Base-by-base conservation (phyloP, 2,888 invertebrate species). In the Cistogaster globosa region DNA sequence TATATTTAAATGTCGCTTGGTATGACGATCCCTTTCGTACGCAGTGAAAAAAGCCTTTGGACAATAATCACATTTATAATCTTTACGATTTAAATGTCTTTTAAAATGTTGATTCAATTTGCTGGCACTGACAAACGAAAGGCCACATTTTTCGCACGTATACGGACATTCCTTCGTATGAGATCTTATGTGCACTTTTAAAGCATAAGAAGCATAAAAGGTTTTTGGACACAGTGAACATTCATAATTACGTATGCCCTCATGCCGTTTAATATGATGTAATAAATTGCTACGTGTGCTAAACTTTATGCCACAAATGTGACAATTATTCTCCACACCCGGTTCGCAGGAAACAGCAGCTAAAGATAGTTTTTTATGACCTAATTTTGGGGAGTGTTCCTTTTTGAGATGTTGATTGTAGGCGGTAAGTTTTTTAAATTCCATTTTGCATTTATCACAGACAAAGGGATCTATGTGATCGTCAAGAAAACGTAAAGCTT, bases 31-130 rank as follows among this genome's bases (percentile, higher is more conserved):
- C 16, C 90, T 87, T n/a, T 90, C 92, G 80, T 89, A 89, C 11
- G 90, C 91, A 7, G 91, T 88, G 18, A 88, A 92, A 80, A 92
- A 92, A 0, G 89, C 89, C 79, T 92, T 92, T 12, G 89, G 88
- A 74, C 91, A 92, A 9, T 89, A 88, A 6, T 84, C 87, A 78
- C 91, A 92, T 0, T 88, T 87, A 78, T 86, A 89, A 38, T 91
- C 91, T 1, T 91, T 89, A 32, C 90, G 84, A 68, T 89, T 88
- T 3, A 83, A 84, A 16, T 92, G 92, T 0, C 90, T 87, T 48
- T 91, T 91, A 0, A 90, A 88, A 18, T 92, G 91, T 84, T 91
- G 91, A 82, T 91, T 92, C 20, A 91, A 86, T 48, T 91, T 92
- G 74, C 91, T 91, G 83, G 88, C 90, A 65, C 91, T 91, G 0